Evolutionary conservation across 1,140 invertebrate species (phyloP).

Genomic region (Atta texana): DNA sequence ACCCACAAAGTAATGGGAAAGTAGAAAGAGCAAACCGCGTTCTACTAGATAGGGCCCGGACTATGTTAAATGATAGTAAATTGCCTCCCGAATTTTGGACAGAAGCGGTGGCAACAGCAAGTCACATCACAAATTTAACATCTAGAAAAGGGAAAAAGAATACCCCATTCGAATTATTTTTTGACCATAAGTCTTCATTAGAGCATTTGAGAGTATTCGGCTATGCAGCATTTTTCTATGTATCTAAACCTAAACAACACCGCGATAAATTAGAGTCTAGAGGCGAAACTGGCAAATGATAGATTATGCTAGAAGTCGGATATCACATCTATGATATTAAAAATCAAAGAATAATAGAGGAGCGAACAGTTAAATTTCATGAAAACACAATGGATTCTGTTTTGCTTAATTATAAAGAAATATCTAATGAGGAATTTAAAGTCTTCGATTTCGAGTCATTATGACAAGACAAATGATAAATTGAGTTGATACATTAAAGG

Average conservation of each 20-base stretch:
- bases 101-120: neutral
- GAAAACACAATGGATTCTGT: neutral
- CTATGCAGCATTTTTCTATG: neutral
- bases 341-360: neutral
- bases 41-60: neutral
- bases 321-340: neutral
- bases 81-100: neutral
- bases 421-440: neutral
- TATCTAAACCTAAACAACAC: neutral
- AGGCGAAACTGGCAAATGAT: neutral
- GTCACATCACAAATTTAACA: neutral
- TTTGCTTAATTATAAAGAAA: neutral
- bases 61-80: neutral
- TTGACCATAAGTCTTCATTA: neutral
- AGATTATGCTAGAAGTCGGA: neutral
- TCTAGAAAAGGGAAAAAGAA: neutral
- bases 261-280: conserved; percentile 5
- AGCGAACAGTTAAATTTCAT: neutral
- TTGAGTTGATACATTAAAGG: neutral
- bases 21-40: neutral
- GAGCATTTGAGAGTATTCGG: neutral
- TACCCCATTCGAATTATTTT: neutral
- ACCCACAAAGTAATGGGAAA: neutral
- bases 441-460: neutral
- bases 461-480: neutral